These are phyloP conservation scores for Apantesis nais DNA, from an alignment of 2,888 invertebrate genomes.

Conservation along the genomic window DNA sequence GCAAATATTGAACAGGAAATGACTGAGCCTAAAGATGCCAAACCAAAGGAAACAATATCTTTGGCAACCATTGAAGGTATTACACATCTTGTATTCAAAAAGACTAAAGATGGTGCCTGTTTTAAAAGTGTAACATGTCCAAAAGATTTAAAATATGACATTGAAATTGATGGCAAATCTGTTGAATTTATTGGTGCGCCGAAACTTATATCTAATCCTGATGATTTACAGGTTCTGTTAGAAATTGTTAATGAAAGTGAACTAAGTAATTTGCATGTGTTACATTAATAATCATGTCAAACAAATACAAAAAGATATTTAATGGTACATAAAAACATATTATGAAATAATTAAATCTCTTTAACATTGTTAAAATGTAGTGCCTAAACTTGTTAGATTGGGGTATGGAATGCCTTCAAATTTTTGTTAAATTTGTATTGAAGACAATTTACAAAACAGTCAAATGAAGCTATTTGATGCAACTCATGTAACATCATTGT, in stretches of 20 bases:
- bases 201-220: slow-evolving; percentile 75
- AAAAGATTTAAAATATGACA: slow-evolving; percentile 75
- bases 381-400: slow-evolving; percentile 42
- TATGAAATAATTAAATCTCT: slow-evolving; percentile 41
- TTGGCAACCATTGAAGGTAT: slow-evolving; percentile 48
- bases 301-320: slow-evolving; percentile 39
- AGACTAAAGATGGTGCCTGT: slow-evolving; percentile 67
- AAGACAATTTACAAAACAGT: slow-evolving; percentile 10
- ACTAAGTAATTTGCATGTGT: slow-evolving; percentile 74
- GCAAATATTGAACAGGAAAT: slow-evolving; percentile 42
- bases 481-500: slow-evolving; percentile 19
- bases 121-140: slow-evolving; percentile 74
- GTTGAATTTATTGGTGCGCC: slow-evolving; percentile 81
- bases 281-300: slow-evolving; percentile 57
- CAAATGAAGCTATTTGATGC: slow-evolving; percentile 16
- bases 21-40: slow-evolving; percentile 36
- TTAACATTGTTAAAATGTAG: slow-evolving; percentile 37
- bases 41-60: slow-evolving; percentile 39
- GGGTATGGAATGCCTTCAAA: slow-evolving; percentile 48
- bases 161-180: slow-evolving; percentile 73
- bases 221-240: slow-evolving; percentile 79
- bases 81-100: slow-evolving; percentile 76
- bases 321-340: slow-evolving; percentile 32
- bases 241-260: slow-evolving; percentile 82
- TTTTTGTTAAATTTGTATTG: slow-evolving; percentile 22